A percentile compares a stretch with the other conserved stretches of the same genome.
These are phyloP conservation scores for Physella acuta DNA, from an alignment of 1,140 invertebrate species.

Conservation along the genomic window DNA sequence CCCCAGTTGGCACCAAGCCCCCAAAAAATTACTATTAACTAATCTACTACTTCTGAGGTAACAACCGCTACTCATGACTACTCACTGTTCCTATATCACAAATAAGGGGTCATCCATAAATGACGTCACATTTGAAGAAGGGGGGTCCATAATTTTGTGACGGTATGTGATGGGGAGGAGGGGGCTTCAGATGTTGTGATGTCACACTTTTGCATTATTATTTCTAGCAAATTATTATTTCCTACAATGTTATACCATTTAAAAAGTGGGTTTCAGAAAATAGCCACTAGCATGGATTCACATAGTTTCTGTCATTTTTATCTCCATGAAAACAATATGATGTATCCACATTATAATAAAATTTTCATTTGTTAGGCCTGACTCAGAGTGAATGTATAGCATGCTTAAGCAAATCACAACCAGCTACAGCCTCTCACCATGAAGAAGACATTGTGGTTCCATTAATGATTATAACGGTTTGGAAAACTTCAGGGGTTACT, in stretches of 20 bases:
- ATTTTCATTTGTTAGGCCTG: constrained; percentile 8
- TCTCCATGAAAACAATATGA: neutral
- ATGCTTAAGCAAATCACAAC: neutral
- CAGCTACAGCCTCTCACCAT: neutral
- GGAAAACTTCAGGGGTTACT: constrained; percentile 19
- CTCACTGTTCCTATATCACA: too few relatives aligned
- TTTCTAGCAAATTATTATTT: neutral
- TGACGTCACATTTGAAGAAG: too few relatives aligned
- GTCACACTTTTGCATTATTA: neutral
- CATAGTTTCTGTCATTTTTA: neutral
- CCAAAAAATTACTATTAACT: too few relatives aligned
- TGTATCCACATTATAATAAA: neutral
- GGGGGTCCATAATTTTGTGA: too few relatives aligned
- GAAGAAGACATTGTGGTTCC: constrained; percentile 13
- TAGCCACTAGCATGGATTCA: neutral
- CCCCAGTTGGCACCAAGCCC: too few relatives aligned
- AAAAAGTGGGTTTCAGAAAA: neutral
- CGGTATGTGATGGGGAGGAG: too few relatives aligned
- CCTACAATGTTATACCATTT: neutral
- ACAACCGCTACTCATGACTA: too few relatives aligned
- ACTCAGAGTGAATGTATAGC: constrained; percentile 18
- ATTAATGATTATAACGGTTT: constrained; percentile 19
- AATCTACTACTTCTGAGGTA: too few relatives aligned
- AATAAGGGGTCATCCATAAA: too few relatives aligned
- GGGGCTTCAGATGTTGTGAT: too few relatives aligned